A percentile compares a stretch with the other conserved stretches of the same genome.
Conservation (phyloP, 2,797 vertebrate species). For the Carcharodon carcharias region DNA sequence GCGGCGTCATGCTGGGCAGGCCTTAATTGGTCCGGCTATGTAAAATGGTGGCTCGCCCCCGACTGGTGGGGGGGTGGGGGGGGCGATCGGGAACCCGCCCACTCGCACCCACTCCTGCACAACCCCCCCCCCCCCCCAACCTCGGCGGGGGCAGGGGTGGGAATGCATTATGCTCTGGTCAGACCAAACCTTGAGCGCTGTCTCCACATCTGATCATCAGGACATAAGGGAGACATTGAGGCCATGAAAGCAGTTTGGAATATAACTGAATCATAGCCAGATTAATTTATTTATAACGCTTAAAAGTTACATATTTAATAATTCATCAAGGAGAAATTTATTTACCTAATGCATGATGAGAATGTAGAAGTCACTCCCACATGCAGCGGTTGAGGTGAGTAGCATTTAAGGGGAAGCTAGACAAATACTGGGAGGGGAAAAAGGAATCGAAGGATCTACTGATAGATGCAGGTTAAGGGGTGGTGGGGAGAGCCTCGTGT, state of each 20-base stretch:
- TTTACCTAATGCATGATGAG: neutral
- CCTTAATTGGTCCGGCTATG: no score
- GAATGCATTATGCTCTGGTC: neutral
- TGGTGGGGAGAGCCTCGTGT: neutral
- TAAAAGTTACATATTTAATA: neutral
- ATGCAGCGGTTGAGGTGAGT: neutral
- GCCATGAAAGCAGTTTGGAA: neutral
- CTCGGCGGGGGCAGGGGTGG: no score
- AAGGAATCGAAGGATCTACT: neutral
- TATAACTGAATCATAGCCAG: neutral
- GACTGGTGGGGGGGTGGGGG: no score
- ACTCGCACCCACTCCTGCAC: no score
- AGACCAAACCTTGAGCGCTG: neutral
- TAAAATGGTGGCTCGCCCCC: no score
- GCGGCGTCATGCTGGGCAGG: no score
- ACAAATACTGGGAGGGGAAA: neutral
- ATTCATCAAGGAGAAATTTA: neutral
- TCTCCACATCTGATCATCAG: neutral
- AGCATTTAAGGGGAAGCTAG: neutral
- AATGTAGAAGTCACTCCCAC: neutral
- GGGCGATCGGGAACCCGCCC: no score
- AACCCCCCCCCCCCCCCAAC: no score
- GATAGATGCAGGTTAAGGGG: neutral
- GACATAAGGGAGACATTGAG: neutral
- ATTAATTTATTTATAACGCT: neutral